Conservation (phyloP, 2,797 vertebrate genomes). For the Sebastes iracundus region DNA sequence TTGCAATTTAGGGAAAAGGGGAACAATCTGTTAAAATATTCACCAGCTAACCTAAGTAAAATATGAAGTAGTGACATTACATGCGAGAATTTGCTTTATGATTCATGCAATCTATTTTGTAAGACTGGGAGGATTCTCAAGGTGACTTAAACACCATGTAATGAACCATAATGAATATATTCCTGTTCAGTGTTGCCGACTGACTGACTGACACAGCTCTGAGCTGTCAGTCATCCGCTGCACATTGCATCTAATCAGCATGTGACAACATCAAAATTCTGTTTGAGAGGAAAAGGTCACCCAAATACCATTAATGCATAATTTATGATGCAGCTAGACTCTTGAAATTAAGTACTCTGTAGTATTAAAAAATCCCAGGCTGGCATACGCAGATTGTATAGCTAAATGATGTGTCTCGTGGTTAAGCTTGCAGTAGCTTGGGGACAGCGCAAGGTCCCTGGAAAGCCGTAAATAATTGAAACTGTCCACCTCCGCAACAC, state of each 20-base stretch:
- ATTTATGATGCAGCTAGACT: constrained; percentile 33
- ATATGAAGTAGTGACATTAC: constrained; percentile 8
- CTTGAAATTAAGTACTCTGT: constrained; percentile 22
- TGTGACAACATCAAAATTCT: constrained; percentile 54
- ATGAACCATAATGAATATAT: constrained; percentile 17
- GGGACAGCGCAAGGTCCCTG: constrained; percentile 51
- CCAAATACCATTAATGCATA: constrained; percentile 66
- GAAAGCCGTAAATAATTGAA: constrained; percentile 77
- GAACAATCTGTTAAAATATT: constrained; percentile 86
- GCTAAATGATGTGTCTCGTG: constrained; percentile 27
- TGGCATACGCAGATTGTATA: background rate
- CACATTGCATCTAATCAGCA: constrained; percentile 40
- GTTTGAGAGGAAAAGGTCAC: constrained; percentile 67
- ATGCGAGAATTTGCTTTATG: background rate
- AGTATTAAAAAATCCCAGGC: constrained; percentile 16
- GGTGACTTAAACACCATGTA: constrained; percentile 3
- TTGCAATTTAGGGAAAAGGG: constrained; percentile 90
- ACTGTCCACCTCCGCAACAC: constrained; percentile 49
- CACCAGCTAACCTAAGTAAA: constrained; percentile 55
- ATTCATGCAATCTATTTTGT: constrained; percentile 3
- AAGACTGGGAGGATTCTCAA: background rate
- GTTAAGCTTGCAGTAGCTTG: constrained; percentile 28
- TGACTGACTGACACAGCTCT: background rate
- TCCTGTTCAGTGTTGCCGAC: background rate
- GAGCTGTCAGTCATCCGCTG: constrained; percentile 27